Evolutionary conservation across 2,888 invertebrate genomes (phyloP), one percentile per base, ranked within the genome.

Genomic region (Galerucella nymphaeae): DNA sequence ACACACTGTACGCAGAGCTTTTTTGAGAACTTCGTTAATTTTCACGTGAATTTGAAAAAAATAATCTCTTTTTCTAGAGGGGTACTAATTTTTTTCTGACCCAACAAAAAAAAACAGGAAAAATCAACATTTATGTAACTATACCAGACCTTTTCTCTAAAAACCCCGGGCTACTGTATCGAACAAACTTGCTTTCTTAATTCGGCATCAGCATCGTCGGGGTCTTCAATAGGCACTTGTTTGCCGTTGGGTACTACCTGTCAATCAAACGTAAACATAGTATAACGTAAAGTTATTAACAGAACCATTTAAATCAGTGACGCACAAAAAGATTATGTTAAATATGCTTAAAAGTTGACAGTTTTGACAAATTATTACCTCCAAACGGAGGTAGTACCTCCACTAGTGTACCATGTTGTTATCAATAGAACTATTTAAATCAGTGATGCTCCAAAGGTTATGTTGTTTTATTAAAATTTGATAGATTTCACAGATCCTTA

Each of bases 141-240:
- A 75, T n/a, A n/a, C 73, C 59, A 73, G 66, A 75, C 63, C 70
- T 71, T 77, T 73, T 74, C 68, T 71, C 41, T 6, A 11, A 77
- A 77, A 75, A 72, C 64, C 71, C 70, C 68, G 50, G 79, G 50
- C 83, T 83, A 86, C 81, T 86, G 86, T 77, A 86, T 76, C 66
- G 81, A 81, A 81, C 86, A 87, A 78, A 84, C 73, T 77, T 86
- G 86, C 78, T 86, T 86, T 71, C 86, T 82, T 72, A 86, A 76
- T 71, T 87, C 86, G 42, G 84, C 83, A 73, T 88, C 88, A 65
- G 84, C 86, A 63, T 88, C 88, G 53, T 88, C 85, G 13, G 86
- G 76, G 59, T 88, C 88, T 1, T 85, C 84, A 75, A 86, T 86
- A 66, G 82, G 70, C 76, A 78, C 71, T 70, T 75, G 72, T 70